Base-by-base conservation (phyloP, 2,888 invertebrate genomes). In the Amphipyra tragopoginis region DNA sequence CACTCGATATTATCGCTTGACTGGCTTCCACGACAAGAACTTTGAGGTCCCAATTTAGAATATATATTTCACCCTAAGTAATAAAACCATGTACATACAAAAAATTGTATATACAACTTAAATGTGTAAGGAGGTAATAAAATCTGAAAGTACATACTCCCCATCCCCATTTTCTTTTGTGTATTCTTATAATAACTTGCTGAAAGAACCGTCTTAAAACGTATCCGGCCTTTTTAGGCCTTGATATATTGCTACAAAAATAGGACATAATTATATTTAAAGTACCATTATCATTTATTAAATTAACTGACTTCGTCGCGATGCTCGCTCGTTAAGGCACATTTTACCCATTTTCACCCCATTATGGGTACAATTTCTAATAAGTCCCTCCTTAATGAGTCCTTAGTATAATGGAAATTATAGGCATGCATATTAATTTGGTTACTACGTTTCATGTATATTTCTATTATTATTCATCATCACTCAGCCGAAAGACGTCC, bases 271-370 rank as follows among this genome's bases (percentile, higher is more conserved):
- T 69, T 69, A 70, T 70, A 58, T 70, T 54, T 49, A 50, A 64
- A 77, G 63, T 54, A 47, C 44, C 65, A 65, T 75, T 61, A 77
- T 52, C 60, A 53, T 68, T 72, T 76, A 77, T 76, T 65, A 65
- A 72, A 68, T 76, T 72, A 75, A 58, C 47, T 42, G 60, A 33
- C 45, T 56, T 45, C 50, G 45, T 62, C 48, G 60, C 72, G 26
- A 59, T 38, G 57, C 29, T 38, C 7, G 44, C 62, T 76, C 65
- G 59, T 72, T 75, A 62, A 11, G 50, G 44, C 48, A 60, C 50
- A 62, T 65, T 72, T 57, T 38, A 50, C 40, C 61, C 58, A 57
- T 70, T 51, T 58, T 63, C 72, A 63, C 75, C 62, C 76, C 53
- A 67, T 67, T 64, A 56, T 44, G 63, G 60, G 59, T 26, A 62